Base-by-base conservation (phyloP, 2,888 invertebrate species). In the Neoascia interrupta region DNA sequence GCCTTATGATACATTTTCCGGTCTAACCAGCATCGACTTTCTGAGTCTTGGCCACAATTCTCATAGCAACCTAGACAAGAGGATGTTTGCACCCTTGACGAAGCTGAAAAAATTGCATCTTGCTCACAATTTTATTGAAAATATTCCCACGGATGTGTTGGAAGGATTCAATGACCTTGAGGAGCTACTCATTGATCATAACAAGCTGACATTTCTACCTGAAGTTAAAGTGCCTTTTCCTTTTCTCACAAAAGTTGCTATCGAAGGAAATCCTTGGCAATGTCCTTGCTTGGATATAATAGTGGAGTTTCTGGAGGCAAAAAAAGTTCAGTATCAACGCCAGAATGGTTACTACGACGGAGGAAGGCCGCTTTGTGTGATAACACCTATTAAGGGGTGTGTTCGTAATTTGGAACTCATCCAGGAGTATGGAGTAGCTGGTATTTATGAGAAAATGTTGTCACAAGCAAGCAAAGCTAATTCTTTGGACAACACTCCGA, bases 241-340 rank as follows among this genome's bases (percentile, higher is more conserved):
- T 0, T 70, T 79, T 0, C 66, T 88, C 0, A 76, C 68, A n/a
- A 85, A 84, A 13, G 69, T 84, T 1, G 68, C 85, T 1, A 81
- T 88, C 2, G 87, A 88, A 53, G 88, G 86, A 1, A 88, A 88
- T 81, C 88, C 88, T 0, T 88, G 88, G 88, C 87, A 88, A 49
- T 88, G 88, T 69, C 83, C 84, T 0, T 88, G 88, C 58, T 83
- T 86, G 6, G 73, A 83, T 16, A 84, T 84, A 31, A 56, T 88
- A 13, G 75, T 84, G 3, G 56, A 70, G 0, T 88, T 84, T 83
- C 63, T 87, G 10, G 76, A 82, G 1, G 13, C 31, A 8, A 82
- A 81, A 11, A 43, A 81, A 0, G 76, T 87, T 1, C 75, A 75
- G 0, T 88, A 85, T 54, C 47, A 85, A 15, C 84, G 84, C 0